phyloP scores from a whole-genome alignment of 2,113 vertebrate species.

The Labrus mixtus region DNA sequence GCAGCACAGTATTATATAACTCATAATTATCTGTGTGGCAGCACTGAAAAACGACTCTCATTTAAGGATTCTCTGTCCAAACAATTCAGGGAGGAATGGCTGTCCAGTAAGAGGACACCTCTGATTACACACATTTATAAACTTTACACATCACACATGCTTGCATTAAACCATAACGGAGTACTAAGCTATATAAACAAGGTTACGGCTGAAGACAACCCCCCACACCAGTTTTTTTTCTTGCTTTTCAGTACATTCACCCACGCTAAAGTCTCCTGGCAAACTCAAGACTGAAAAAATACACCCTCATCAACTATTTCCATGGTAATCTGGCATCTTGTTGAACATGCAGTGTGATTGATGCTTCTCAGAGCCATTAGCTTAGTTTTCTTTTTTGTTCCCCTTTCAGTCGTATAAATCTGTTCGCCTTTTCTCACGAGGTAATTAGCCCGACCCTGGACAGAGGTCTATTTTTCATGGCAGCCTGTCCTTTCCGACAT shows the following conservation, averaged over 20 bases:
- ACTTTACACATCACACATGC: too few relatives aligned
- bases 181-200: slow-evolving; percentile 22
- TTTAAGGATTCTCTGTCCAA: slow-evolving; percentile 48
- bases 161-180: not conserved
- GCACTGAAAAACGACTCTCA: slow-evolving; percentile 25
- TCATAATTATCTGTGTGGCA: slow-evolving; percentile 21
- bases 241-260: not conserved
- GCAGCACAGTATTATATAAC: slow-evolving; percentile 15
- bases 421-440: slow-evolving; percentile 49
- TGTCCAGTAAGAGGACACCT: slow-evolving; percentile 12
- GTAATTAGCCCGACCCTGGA: slow-evolving; percentile 58
- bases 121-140: slow-evolving; percentile 1
- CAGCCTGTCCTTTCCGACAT: slow-evolving; percentile 63
- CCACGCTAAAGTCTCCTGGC: not conserved
- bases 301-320: slow-evolving; percentile 39
- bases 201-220: too few relatives aligned
- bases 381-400: slow-evolving; percentile 24
- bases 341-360: slow-evolving; percentile 49
- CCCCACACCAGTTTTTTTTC: not conserved
- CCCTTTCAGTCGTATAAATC: slow-evolving; percentile 52
- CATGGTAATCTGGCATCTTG: slow-evolving; percentile 49
- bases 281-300: slow-evolving; percentile 5
- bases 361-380: slow-evolving; percentile 52
- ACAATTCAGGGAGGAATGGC: slow-evolving; percentile 14
- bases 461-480: slow-evolving; percentile 67